phyloP scores from a whole-genome alignment of 2,888 invertebrate species.

The Tupiocoris notatus region DNA sequence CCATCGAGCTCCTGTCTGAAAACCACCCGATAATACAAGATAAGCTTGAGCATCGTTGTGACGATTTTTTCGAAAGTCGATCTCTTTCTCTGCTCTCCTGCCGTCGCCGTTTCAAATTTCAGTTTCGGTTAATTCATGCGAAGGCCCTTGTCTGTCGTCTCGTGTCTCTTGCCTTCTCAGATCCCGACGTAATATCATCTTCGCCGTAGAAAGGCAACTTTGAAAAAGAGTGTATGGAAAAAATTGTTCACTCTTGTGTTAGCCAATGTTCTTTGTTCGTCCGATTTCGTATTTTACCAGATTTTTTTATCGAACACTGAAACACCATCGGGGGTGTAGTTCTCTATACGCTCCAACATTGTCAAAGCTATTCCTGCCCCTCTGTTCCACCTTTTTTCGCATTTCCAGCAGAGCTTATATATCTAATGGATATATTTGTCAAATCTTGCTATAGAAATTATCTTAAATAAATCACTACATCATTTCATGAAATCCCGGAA shows the following conservation, averaged over 20 bases:
- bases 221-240: neutral
- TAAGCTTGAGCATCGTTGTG: neutral
- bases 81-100: neutral
- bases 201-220: neutral
- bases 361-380: too few species aligned
- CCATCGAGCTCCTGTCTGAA: too few species aligned
- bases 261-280: neutral
- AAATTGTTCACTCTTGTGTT: neutral
- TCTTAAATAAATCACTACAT: too few species aligned
- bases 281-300: too few species aligned
- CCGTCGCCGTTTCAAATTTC: neutral
- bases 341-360: too few species aligned
- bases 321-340: too few species aligned
- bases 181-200: neutral
- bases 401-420: too few species aligned
- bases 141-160: neutral
- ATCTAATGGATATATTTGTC: too few species aligned
- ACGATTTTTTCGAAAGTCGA: neutral
- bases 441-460: too few species aligned
- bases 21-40: too few species aligned
- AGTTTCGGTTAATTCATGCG: neutral
- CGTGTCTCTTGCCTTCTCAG: neutral
- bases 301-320: constrained; percentile 13
- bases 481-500: too few species aligned
- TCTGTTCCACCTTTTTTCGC: too few species aligned